phyloP scores from a whole-genome alignment of 2,113 vertebrate species.

The Chamaetylas fuelleborni region DNA sequence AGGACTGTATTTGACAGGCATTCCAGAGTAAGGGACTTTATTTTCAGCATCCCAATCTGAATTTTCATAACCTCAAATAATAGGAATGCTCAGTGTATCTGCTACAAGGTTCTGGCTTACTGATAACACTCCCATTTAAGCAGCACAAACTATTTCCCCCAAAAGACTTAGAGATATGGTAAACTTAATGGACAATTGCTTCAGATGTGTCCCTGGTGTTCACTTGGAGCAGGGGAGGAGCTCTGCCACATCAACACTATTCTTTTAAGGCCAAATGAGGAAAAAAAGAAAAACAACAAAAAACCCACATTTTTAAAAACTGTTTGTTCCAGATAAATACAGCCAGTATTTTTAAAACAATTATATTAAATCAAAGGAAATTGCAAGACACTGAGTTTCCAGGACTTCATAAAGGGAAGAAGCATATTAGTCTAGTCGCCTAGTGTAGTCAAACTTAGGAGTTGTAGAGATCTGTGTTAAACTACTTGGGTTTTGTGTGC shows the following conservation, averaged over 20 bases:
- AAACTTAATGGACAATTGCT: neutral
- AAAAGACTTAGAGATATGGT: neutral
- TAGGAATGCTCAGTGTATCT: neutral
- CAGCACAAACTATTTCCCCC: neutral
- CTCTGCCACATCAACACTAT: neutral
- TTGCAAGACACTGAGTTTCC: neutral
- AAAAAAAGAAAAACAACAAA: neutral
- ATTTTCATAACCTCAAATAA: neutral
- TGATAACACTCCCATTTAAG: neutral
- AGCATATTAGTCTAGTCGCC: neutral
- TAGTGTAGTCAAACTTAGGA: neutral
- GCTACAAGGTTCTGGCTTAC: neutral
- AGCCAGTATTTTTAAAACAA: neutral
- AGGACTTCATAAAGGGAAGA: neutral
- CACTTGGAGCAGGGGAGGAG: neutral
- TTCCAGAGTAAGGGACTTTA: neutral
- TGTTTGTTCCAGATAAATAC: neutral
- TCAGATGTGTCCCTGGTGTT: neutral
- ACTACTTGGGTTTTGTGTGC: rapidly evolving
- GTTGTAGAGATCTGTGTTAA: neutral
- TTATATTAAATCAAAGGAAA: neutral
- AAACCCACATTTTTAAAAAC: neutral
- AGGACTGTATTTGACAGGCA: neutral
- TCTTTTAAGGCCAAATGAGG: neutral
- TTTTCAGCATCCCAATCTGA: neutral